Percentiles rank a stretch among this genome's conserved stretches.
Conservation (phyloP, 1,140 invertebrate genomes). For the Cotesia chilonis region DNA sequence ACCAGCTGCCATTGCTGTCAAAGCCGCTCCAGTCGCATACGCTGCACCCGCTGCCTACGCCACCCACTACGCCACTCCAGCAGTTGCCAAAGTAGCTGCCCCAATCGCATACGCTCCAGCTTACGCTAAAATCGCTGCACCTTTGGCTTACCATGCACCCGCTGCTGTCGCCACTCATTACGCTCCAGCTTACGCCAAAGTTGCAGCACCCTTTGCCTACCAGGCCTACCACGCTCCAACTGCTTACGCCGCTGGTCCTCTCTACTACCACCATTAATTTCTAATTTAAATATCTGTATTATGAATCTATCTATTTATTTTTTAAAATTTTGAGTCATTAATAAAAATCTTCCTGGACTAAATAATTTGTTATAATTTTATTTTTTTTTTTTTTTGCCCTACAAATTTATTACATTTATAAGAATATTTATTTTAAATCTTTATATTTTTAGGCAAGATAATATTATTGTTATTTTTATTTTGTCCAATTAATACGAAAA, state of each 20-base stretch:
- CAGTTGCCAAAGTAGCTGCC: constrained; percentile 25
- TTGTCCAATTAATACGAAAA: too few relatives aligned
- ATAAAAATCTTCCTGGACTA: too few relatives aligned
- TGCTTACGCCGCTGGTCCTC: background rate
- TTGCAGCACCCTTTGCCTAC: constrained; percentile 18
- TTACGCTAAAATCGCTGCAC: constrained; percentile 24
- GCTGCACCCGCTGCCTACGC: background rate
- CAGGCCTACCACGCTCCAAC: background rate
- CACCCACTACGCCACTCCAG: constrained; percentile 48
- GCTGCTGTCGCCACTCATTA: constrained; percentile 45
- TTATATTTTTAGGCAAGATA: too few relatives aligned
- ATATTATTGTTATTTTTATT: too few relatives aligned
- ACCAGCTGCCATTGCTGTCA: constrained; percentile 38
- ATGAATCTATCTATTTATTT: too few relatives aligned
- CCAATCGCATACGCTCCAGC: constrained; percentile 40
- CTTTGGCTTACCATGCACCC: constrained; percentile 13
- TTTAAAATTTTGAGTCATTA: too few relatives aligned
- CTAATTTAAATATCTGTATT: too few relatives aligned
- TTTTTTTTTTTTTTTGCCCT: too few relatives aligned
- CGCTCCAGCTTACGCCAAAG: constrained; percentile 44
- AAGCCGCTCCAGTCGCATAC: constrained; percentile 30
- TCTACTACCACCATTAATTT: constrained; percentile 11
- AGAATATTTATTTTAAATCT: too few relatives aligned
- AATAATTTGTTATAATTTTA: too few relatives aligned
- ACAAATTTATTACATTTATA: too few relatives aligned